These are phyloP conservation scores for Formica selysi DNA, from an alignment of 1,140 invertebrate species.

Conservation along the genomic window DNA sequence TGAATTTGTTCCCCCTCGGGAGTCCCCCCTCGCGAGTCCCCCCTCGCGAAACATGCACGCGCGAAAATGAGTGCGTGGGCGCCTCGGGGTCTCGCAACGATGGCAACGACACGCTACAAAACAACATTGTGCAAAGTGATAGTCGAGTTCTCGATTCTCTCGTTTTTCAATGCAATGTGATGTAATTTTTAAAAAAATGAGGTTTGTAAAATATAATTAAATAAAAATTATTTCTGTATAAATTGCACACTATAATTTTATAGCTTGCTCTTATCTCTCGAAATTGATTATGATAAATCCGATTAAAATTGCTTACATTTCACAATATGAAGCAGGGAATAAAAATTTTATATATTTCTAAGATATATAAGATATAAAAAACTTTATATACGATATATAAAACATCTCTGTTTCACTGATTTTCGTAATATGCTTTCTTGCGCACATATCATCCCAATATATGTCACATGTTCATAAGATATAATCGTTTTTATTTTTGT, in stretches of 20 bases:
- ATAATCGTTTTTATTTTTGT: constrained; percentile 42
- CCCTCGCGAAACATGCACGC: not conserved
- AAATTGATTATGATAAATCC: not conserved
- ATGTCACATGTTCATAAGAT: not conserved
- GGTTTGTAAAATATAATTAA: too few species aligned
- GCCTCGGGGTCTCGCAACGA: constrained; percentile 49
- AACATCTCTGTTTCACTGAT: not conserved
- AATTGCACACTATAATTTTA: not conserved
- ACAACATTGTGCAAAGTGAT: constrained; percentile 25
- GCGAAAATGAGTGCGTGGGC: constrained; percentile 7
- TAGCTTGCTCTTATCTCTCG: not conserved
- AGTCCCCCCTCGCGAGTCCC: too few species aligned
- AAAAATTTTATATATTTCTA: constrained; percentile 8
- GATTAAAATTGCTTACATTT: too few species aligned
- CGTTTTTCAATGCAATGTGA: not conserved
- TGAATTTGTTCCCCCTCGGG: not conserved
- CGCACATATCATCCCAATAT: not conserved
- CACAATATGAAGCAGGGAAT: too few species aligned
- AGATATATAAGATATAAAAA: not conserved
- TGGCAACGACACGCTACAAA: constrained; percentile 51
- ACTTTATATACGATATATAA: not conserved
- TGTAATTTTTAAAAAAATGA: too few species aligned
- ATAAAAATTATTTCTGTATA: not conserved
- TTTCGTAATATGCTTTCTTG: not conserved
- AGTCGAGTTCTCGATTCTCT: not conserved